Conservation (phyloP, 2,888 invertebrate species). For the Listrodromus nycthemerus region DNA sequence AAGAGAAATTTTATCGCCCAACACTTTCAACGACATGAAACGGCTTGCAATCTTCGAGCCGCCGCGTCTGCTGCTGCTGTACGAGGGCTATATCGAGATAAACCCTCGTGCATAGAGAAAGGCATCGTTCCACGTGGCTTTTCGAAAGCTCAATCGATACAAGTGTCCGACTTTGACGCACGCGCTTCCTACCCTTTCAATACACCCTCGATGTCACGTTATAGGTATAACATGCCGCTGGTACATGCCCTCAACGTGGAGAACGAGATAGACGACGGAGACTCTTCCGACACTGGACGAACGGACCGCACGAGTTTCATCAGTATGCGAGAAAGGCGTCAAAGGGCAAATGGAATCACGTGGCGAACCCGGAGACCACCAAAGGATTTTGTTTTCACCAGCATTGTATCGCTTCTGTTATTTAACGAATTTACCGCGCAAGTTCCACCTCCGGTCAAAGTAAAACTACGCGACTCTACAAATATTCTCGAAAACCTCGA, state of each 20-base stretch:
- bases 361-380: background rate
- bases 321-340: slow-evolving; percentile 9
- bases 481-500: background rate
- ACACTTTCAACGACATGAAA: background rate
- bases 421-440: background rate
- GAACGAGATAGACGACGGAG: slow-evolving; percentile 49
- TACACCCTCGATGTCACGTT: slow-evolving; percentile 17
- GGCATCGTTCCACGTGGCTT: slow-evolving; percentile 48
- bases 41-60: background rate
- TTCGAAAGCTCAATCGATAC: slow-evolving; percentile 63
- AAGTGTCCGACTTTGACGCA: slow-evolving; percentile 55
- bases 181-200: slow-evolving; percentile 54
- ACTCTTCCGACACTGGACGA: slow-evolving; percentile 15
- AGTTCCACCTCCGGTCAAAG: background rate
- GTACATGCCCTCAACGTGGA: slow-evolving; percentile 10
- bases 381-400: slow-evolving; percentile 22
- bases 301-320: slow-evolving; percentile 36
- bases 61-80: background rate
- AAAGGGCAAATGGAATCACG: slow-evolving; percentile 25
- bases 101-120: slow-evolving; percentile 33
- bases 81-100: slow-evolving; percentile 49
- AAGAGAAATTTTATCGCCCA: background rate
- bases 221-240: background rate
- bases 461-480: background rate
- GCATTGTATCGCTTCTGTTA: background rate